phyloP scores from a whole-genome alignment of 1,140 invertebrate genomes.

The Diploscapter pachys region DNA sequence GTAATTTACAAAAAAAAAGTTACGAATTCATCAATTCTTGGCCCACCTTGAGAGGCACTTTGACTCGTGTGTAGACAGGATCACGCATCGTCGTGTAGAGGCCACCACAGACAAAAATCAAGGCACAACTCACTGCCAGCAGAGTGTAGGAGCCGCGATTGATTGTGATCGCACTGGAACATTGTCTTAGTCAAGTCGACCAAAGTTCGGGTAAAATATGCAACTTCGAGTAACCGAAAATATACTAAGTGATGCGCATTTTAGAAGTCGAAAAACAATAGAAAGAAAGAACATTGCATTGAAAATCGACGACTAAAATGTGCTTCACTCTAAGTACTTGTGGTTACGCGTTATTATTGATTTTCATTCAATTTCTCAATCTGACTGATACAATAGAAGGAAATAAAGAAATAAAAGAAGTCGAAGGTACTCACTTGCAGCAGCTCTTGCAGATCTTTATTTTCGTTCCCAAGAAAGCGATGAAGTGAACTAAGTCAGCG shows the following conservation, averaged over 20 bases:
- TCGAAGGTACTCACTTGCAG: constrained; percentile 6
- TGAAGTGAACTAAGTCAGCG: constrained; percentile 9
- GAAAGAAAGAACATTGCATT: not conserved
- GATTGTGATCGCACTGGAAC: constrained; percentile 13
- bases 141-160: constrained; percentile 13
- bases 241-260: not conserved
- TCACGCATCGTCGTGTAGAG: constrained; percentile 24
- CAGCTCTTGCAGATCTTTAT: not conserved
- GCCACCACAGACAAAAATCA: constrained; percentile 25
- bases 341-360: too few species aligned
- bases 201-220: too few species aligned
- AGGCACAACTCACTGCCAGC: constrained; percentile 11
- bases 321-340: not conserved
- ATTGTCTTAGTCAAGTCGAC: not conserved
- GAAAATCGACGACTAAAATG: constrained; percentile 6
- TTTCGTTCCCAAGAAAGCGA: not conserved
- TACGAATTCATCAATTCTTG: not conserved
- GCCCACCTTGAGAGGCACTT: constrained; percentile 20
- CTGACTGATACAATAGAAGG: too few species aligned
- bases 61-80: constrained; percentile 18
- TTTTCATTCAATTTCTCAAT: too few species aligned
- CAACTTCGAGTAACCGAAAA: too few species aligned
- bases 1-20: not conserved
- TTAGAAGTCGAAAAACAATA: too few species aligned
- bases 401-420: too few species aligned